Percentiles rank a stretch among this genome's conserved stretches.
Evolutionary conservation across 2,797 vertebrate species (phyloP).

Genomic region (Buceros bicornis): DNA sequence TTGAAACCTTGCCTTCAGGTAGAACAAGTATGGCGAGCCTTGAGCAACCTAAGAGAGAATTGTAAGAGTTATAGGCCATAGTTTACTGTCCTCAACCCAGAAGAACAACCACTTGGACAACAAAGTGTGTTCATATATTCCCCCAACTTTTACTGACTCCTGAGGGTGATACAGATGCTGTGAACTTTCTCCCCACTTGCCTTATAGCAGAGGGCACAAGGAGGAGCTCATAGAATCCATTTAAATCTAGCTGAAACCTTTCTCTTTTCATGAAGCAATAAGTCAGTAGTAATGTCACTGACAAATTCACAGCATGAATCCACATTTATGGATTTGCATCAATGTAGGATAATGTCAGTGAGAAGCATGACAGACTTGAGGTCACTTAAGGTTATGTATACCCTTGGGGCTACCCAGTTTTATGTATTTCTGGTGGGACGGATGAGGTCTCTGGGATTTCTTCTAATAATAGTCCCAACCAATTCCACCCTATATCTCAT

Average conservation of each 20-base stretch:
- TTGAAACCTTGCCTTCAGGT: background rate
- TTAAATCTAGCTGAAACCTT: background rate
- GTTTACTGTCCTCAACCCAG: background rate
- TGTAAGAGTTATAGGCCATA: background rate
- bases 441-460: background rate
- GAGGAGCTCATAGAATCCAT: background rate
- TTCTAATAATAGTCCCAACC: background rate
- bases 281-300: background rate
- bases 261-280: background rate
- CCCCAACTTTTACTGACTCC: background rate
- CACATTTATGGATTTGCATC: background rate
- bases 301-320: background rate
- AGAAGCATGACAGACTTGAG: background rate
- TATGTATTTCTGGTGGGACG: background rate
- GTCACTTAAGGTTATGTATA: background rate
- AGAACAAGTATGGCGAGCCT: background rate
- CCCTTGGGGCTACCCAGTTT: background rate
- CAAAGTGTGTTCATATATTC: background rate
- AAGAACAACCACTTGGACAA: background rate
- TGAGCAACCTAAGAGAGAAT: background rate
- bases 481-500: background rate
- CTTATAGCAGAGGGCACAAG: background rate
- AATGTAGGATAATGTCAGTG: background rate
- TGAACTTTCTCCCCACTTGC: background rate
- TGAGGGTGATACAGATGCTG: background rate